Base-by-base conservation (phyloP, 1,140 invertebrate species). In the Diorhabda elongata region DNA sequence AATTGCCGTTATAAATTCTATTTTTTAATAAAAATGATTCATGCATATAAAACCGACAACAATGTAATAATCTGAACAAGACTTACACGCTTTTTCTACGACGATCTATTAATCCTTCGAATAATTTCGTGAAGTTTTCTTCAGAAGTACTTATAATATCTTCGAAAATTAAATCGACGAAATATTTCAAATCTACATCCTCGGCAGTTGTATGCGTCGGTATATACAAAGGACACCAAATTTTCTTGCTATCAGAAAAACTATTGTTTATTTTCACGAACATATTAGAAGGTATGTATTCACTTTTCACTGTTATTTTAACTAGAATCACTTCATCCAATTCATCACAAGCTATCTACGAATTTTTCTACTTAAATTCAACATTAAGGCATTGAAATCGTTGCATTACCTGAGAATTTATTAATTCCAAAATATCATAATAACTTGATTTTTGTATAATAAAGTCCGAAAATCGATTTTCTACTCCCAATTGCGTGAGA, bases 141-240 rank as follows among this genome's bases (percentile, higher is more conserved):
- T 26, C 26, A 26, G 26, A 26, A 26, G 26, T 26, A 26, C 1
- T 26, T 26, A 1, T 26, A 26, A 26, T 26, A 26, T 26, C 26
- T 4, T 44, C 7, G 7, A 66, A 60, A 42, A 73, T 61, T 67
- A 70, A 70, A 5, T 73, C 69, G 0, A 74, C 58, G 45, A 73
- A 73, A 66, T 73, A 75, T 3, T 45, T 58, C 42, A 79, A 66
- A 67, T 78, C 67, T 5, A 76, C 67, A 6, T 74, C 66, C 47
- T 77, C 72, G 0, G 74, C 66, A 6, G 69, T 62, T 5, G 70
- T 68, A 69, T 78, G 72, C 26, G 77, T 69, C 3, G 75, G 72
- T 41, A 79, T 73, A 9, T 75, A 69, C 7, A 73, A 47, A 5
- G 66, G 71, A 5, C 69, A 61, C 5, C 57, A 67, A 4, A 43